Conservation (phyloP, 2,797 vertebrate species). For the Dromococcyx pavoninus region DNA sequence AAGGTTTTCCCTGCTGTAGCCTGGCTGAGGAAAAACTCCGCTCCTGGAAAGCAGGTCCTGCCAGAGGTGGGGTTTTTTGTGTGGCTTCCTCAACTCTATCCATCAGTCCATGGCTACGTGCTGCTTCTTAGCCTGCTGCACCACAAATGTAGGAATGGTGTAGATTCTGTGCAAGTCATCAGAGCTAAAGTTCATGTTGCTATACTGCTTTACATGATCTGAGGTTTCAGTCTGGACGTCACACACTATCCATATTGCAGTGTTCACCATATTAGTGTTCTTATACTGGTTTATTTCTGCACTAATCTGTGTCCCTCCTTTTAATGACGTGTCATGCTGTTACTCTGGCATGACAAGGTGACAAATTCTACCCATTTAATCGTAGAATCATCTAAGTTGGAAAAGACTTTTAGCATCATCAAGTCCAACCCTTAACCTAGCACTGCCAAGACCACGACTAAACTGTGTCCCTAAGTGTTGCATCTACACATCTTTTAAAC, state of each 20-base stretch:
- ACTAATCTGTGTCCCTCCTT: neutral
- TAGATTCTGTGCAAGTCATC: neutral
- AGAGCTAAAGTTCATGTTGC: rapidly evolving
- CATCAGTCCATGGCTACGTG: neutral
- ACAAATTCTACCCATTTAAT: neutral
- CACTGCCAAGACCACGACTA: too few relatives aligned
- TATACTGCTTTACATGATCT: neutral
- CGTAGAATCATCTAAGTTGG: too few relatives aligned
- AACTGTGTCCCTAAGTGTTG: too few relatives aligned
- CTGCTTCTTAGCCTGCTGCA: neutral
- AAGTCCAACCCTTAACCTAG: too few relatives aligned
- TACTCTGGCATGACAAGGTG: neutral
- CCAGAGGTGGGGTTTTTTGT: neutral
- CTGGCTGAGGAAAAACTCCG: neutral
- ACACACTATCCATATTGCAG: neutral
- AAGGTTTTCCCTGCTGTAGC: neutral
- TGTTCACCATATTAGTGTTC: neutral
- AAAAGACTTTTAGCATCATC: too few relatives aligned
- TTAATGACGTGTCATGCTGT: neutral
- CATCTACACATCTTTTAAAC: too few relatives aligned
- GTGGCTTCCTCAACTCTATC: neutral
- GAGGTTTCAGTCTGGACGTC: neutral
- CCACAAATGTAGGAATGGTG: rapidly evolving
- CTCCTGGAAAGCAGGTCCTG: neutral
- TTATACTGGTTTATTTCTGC: neutral